A percentile compares a stretch with the other conserved stretches of the same genome.
These are phyloP conservation scores for Xylota sylvarum DNA, from an alignment of 2,888 invertebrate species.

Conservation along the genomic window DNA sequence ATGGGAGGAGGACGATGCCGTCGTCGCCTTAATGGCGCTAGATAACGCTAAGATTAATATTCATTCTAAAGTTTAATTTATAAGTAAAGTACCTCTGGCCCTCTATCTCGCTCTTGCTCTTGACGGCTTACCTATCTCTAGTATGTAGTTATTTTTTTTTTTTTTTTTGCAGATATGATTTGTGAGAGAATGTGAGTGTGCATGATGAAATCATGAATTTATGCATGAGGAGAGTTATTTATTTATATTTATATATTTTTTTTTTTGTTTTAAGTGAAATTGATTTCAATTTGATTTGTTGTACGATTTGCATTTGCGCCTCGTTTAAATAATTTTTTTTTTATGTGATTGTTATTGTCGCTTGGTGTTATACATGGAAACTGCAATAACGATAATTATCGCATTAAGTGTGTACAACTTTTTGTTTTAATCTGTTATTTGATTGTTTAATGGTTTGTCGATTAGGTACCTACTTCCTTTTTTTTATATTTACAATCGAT, in stretches of 20 bases:
- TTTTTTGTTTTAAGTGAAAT: conserved; percentile 48
- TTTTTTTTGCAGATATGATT: conserved; percentile 45
- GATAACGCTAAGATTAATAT: conserved; percentile 71
- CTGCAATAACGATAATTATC: conserved; percentile 21
- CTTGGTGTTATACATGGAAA: conserved; percentile 22
- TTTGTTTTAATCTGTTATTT: conserved; percentile 31
- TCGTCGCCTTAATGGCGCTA: conserved; percentile 69
- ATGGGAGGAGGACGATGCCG: conserved; percentile 59
- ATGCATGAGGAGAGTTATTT: conserved; percentile 26
- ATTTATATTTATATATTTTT: not conserved
- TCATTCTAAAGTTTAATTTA: conserved; percentile 61
- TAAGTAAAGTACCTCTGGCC: conserved; percentile 23
- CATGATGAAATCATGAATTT: conserved; percentile 51
- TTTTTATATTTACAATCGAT: not conserved
- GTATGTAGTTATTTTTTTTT: conserved; percentile 16
- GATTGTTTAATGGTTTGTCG: conserved; percentile 5
- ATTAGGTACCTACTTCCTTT: conserved; percentile 1
- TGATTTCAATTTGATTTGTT: conserved; percentile 47
- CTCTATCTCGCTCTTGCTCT: not conserved
- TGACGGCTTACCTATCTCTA: conserved; percentile 11
- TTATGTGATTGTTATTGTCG: conserved; percentile 1
- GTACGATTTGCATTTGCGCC: conserved; percentile 29
- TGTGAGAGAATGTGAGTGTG: conserved; percentile 47
- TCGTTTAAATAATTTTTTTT: not conserved
- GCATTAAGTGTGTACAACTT: conserved; percentile 15